Conservation (phyloP, 2,797 vertebrate species). For the Nothura maculosa region DNA sequence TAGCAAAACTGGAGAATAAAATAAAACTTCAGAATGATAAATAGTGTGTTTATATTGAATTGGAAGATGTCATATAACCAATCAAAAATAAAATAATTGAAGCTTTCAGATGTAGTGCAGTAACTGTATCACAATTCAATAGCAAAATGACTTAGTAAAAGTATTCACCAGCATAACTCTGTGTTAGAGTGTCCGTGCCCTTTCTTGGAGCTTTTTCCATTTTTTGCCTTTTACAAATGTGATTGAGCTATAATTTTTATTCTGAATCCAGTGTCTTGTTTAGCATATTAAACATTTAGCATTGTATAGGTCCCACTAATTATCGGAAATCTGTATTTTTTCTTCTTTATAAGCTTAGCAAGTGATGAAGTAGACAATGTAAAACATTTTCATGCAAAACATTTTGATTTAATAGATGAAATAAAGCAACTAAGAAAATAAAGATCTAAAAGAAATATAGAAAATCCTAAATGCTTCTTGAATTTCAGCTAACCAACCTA, state of each 20-base stretch:
- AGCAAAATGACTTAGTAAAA: not conserved
- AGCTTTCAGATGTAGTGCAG: not conserved
- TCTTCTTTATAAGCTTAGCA: not conserved
- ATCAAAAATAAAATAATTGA: not conserved
- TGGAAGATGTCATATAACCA: not conserved
- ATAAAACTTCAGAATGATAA: not conserved
- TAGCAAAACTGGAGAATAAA: slow-evolving; percentile 2
- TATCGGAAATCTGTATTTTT: not conserved
- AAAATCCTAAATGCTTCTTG: not conserved
- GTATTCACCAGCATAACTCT: not conserved
- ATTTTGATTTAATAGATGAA: not conserved
- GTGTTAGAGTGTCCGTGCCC: accelerated
- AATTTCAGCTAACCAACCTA: not conserved
- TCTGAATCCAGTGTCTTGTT: not conserved
- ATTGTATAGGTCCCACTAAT: not conserved
- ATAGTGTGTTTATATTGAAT: not conserved
- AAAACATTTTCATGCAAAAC: not conserved
- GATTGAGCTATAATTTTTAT: not conserved
- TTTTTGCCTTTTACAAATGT: not conserved
- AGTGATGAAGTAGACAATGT: not conserved
- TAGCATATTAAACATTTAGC: not conserved
- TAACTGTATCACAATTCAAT: not conserved
- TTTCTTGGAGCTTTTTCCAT: not conserved
- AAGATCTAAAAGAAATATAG: not conserved
- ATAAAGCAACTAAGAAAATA: not conserved